A percentile compares a stretch with the other conserved stretches of the same genome.
phyloP scores from a whole-genome alignment of 2,113 vertebrate species.

The Seriola dumerili region DNA sequence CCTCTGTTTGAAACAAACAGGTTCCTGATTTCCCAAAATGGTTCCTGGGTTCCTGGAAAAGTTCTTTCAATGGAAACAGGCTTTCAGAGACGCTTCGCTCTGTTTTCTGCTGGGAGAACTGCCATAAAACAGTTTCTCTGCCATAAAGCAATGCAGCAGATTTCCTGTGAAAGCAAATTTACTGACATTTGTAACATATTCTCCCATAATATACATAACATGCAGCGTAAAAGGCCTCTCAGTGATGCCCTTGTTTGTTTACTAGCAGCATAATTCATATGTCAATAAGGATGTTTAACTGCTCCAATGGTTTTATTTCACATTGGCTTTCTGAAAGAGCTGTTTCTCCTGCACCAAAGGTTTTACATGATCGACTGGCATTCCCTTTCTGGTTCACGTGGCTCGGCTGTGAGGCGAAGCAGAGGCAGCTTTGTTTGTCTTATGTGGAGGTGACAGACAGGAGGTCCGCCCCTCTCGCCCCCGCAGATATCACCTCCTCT shows the following conservation, averaged over 20 bases:
- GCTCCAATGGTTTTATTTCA: conserved; percentile 6
- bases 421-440: conserved; percentile 65
- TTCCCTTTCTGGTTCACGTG: not conserved
- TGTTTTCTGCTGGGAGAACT: not conserved
- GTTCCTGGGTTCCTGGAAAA: not conserved
- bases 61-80: not conserved
- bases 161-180: not conserved
- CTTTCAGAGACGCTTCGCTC: not conserved
- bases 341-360: conserved; percentile 24
- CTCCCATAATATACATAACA: not conserved
- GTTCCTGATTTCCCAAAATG: not conserved
- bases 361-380: conserved; percentile 35
- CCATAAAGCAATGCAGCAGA: not conserved
- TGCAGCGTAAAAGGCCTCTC: conserved; percentile 12
- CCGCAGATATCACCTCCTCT: conserved; percentile 65
- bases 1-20: not conserved
- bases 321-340: not conserved
- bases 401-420: conserved; percentile 31
- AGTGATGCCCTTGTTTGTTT: conserved; percentile 34
- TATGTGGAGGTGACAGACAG: conserved; percentile 70
- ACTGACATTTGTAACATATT: conserved; percentile 10
- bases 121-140: not conserved
- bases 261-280: conserved; percentile 29
- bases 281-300: conserved; percentile 46
- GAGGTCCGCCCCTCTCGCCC: conserved; percentile 67